phyloP scores from a whole-genome alignment of 2,797 vertebrate species.

The Phrynocephalus forsythii region DNA sequence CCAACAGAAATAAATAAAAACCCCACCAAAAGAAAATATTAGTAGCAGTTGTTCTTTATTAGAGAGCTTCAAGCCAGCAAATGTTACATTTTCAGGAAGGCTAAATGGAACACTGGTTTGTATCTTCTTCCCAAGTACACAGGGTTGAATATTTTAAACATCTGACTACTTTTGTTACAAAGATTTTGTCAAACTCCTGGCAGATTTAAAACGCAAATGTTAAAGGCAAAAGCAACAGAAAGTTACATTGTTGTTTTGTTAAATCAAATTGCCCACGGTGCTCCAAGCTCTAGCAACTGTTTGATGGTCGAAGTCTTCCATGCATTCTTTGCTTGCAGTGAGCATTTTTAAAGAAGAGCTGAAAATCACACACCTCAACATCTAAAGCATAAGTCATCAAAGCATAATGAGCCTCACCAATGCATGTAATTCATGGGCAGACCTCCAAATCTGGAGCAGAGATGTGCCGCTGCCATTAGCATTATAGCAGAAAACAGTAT shows the following conservation, averaged over 20 bases:
- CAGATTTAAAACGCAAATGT: not conserved
- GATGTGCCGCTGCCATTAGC: not conserved
- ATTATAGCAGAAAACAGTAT: not conserved
- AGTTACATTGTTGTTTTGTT: not conserved
- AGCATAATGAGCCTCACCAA: too few species aligned
- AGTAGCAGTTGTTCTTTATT: not conserved
- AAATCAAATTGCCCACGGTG: not conserved
- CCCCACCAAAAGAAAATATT: not conserved
- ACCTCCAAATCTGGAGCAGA: not conserved
- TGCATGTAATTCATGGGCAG: too few species aligned
- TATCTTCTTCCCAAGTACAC: not conserved
- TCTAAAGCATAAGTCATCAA: too few species aligned
- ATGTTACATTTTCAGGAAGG: not conserved
- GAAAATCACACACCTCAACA: not conserved
- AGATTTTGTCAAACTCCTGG: not conserved
- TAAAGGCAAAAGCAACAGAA: not conserved
- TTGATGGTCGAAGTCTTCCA: not conserved
- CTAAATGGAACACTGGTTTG: not conserved
- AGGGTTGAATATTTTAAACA: not conserved
- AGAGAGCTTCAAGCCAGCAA: not conserved
- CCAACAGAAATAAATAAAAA: not conserved
- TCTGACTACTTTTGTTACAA: not conserved
- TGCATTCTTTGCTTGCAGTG: not conserved
- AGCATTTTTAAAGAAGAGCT: not conserved
- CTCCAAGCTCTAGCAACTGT: too few species aligned